These are phyloP conservation scores for Acropora tenuis DNA, from an alignment of 64 coral and sea anemone species.

Conservation along the genomic window DNA sequence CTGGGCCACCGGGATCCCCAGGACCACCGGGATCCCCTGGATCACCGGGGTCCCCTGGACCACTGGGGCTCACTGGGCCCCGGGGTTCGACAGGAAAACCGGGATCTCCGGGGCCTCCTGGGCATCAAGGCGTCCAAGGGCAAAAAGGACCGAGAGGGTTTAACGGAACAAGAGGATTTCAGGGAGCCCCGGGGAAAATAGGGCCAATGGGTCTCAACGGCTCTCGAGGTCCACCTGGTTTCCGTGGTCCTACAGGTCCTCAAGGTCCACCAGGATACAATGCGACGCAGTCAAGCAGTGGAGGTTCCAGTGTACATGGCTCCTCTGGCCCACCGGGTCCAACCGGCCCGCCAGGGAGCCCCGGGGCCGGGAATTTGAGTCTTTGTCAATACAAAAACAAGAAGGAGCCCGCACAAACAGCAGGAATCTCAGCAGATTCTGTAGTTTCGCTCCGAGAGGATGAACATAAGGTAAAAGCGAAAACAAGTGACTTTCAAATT, in stretches of 20 bases:
- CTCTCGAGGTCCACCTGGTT: neutral
- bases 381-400: conserved; percentile 29
- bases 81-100: neutral
- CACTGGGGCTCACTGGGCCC: neutral
- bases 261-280: conserved; percentile 24
- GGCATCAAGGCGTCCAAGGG: neutral
- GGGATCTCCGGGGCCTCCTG: conserved; percentile 4
- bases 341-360: conserved; percentile 11
- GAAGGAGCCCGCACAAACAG: conserved; percentile 14
- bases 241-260: neutral
- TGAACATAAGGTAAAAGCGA: conserved; percentile 31
- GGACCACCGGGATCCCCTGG: neutral
- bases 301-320: neutral
- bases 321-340: conserved; percentile 18
- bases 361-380: conserved; percentile 30
- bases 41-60: neutral
- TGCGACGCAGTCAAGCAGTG: neutral
- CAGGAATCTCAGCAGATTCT: neutral
- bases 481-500: no score
- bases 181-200: neutral
- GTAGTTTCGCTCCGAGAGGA: conserved; percentile 7
- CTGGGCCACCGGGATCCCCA: neutral
- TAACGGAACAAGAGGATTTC: conserved; percentile 32
- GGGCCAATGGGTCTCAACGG: conserved; percentile 14
- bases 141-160: neutral